phyloP scores from a whole-genome alignment of 2,797 vertebrate species.

The Pachyuromys duprasi region DNA sequence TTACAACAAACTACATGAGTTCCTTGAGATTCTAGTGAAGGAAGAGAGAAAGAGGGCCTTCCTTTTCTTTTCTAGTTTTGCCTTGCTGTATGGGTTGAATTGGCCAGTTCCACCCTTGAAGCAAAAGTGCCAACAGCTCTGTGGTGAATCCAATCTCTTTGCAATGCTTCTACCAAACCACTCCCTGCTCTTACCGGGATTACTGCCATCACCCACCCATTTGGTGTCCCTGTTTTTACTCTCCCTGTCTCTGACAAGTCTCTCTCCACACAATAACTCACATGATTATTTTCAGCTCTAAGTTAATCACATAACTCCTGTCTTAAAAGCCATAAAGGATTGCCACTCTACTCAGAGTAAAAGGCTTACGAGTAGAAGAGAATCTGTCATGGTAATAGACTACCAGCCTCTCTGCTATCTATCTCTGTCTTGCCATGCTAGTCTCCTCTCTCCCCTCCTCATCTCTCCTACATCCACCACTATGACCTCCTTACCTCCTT shows the following conservation, averaged over 20 bases:
- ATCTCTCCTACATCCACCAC: neutral
- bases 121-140: constrained; percentile 3
- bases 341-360: neutral
- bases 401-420: neutral
- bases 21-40: neutral
- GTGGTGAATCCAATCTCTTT: neutral
- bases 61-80: neutral
- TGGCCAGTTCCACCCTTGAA: neutral
- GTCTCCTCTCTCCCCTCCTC: neutral
- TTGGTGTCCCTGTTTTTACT: neutral
- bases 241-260: neutral
- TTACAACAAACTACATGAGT: neutral
- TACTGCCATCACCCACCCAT: neutral
- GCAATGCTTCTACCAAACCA: constrained; percentile 7
- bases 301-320: neutral
- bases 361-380: neutral
- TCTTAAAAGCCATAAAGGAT: neutral
- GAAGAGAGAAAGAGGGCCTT: neutral
- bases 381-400: neutral
- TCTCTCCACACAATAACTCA: constrained; percentile 19
- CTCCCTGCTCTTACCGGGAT: neutral
- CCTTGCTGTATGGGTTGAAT: neutral
- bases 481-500: neutral
- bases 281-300: neutral
- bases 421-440: too few relatives aligned